Evolutionary conservation across 2,888 invertebrate genomes (phyloP).

Genomic region (Netelia melanura): DNA sequence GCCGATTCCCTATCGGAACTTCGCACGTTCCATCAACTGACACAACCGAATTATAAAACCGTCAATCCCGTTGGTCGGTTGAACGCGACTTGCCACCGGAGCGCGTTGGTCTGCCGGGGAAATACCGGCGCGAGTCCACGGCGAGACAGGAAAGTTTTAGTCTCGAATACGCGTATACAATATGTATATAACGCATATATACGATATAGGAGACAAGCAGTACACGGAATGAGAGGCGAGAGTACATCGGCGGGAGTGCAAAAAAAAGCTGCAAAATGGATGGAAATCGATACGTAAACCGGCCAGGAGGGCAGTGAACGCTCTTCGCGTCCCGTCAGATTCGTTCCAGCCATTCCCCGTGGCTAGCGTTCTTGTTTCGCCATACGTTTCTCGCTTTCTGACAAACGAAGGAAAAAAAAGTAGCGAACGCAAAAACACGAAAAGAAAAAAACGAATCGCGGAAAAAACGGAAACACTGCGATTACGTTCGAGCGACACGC

Average conservation of each 20-base stretch:
- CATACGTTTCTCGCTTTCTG: slow-evolving; percentile 42
- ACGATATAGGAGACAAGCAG: slow-evolving; percentile 20
- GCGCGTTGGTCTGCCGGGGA: slow-evolving; percentile 10
- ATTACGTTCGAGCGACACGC: slow-evolving; percentile 67
- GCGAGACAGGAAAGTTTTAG: slow-evolving; percentile 1
- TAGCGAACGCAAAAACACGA: slow-evolving; percentile 27
- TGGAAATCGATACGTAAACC: slow-evolving; percentile 77
- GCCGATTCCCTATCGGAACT: slow-evolving; percentile 61
- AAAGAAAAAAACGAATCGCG: slow-evolving; percentile 27
- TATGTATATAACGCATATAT: not conserved
- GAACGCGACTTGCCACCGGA: slow-evolving; percentile 44
- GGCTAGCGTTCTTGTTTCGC: slow-evolving; percentile 42
- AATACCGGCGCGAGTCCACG: not conserved
- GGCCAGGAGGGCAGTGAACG: slow-evolving; percentile 71
- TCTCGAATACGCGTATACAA: not conserved
- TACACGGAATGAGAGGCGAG: slow-evolving; percentile 44
- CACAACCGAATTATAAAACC: slow-evolving; percentile 80
- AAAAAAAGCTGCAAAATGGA: slow-evolving; percentile 63
- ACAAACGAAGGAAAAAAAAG: slow-evolving; percentile 67
- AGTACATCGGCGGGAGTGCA: slow-evolving; percentile 55
- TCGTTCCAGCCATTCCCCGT: slow-evolving; percentile 52
- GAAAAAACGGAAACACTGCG: slow-evolving; percentile 59
- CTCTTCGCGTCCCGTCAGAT: slow-evolving; percentile 52
- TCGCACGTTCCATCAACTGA: slow-evolving; percentile 77
- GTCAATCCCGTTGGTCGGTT: slow-evolving; percentile 74